Evolutionary conservation across 1,140 invertebrate species (phyloP), one percentile per base, ranked within the genome.

Genomic region (Cyclargus thomasi): DNA sequence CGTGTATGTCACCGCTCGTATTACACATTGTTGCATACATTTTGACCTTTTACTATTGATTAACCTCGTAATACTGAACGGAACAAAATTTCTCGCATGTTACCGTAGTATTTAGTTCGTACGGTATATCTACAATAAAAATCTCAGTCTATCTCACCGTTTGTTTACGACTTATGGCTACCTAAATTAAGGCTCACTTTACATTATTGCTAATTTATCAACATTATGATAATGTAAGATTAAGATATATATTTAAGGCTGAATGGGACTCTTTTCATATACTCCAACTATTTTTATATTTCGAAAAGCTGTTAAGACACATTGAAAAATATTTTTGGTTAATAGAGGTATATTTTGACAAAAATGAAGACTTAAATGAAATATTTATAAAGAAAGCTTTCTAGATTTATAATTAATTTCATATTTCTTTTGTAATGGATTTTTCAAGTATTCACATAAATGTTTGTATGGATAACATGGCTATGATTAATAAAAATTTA

Each of bases 191-290:
- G 63, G 36, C 55, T 71, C 29, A 47, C 57, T 63, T 68, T 55
- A 63, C 64, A 67, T 71, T 71, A 71, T 68, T 71, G 70, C 70
- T 71, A 66, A 70, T 70, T 65, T 23, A 62, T 63, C 63, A 66
- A 55, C 47, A 47, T 70, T 53, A 22, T 66, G 18, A 36, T 63
- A 47, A 14, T 29, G 39, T 57, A 62, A 17, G 64, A 29, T 39
- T 67, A 67, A 22, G 39, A 53, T 29, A 62, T 29, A 62, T 62
- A 35, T 53, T 39, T 62, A 59, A 59, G 55, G 18, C 18, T 59
- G 55, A 59, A 59, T 59, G 20, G n/a, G 18, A 59, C 55, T 59
- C 55, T 20, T 59, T 20, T 59, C 21, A 59, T 21, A 59, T 59
- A 59, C 20, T 59, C 20, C 55, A 59, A 59, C 17, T 21, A 21